Evolutionary conservation across 2,888 invertebrate genomes (phyloP).

Genomic region (Synanthedon vespiformis): DNA sequence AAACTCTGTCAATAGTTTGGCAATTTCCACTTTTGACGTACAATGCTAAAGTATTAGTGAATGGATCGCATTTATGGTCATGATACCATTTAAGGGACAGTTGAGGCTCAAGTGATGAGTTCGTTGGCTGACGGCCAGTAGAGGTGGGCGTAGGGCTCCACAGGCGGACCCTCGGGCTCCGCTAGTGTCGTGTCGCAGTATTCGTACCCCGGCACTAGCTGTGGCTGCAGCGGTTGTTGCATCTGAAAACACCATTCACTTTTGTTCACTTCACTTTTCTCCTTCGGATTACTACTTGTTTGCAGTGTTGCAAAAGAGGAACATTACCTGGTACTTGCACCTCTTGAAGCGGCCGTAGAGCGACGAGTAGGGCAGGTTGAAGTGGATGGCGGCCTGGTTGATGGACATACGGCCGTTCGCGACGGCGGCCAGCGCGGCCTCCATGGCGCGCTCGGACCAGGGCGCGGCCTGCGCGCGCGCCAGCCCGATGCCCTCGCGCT

Average conservation of each 20-base stretch:
- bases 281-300: no score
- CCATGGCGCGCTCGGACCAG: slow-evolving; percentile 95
- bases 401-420: slow-evolving; percentile 93
- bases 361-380: slow-evolving; percentile 90
- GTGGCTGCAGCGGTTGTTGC: no score
- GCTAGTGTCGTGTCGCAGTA: neutral
- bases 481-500: slow-evolving; percentile 89
- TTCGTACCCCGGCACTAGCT: no score
- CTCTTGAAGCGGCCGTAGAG: slow-evolving; percentile 90
- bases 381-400: slow-evolving; percentile 93
- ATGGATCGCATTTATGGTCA: no score
- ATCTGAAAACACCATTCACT: no score
- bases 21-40: no score
- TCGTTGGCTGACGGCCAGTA: slow-evolving; percentile 1
- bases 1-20: no score
- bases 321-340: slow-evolving; percentile 77
- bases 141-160: slow-evolving; percentile 5
- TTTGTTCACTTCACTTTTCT: no score
- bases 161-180: slow-evolving; percentile 13
- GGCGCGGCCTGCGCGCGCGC: slow-evolving; percentile 92
- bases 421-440: slow-evolving; percentile 89
- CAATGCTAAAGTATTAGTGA: no score
- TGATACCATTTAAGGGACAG: no score
- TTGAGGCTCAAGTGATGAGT: no score
- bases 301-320: no score